Base-by-base conservation (phyloP, 2,888 invertebrate genomes). In the Amaurobius ferox region DNA sequence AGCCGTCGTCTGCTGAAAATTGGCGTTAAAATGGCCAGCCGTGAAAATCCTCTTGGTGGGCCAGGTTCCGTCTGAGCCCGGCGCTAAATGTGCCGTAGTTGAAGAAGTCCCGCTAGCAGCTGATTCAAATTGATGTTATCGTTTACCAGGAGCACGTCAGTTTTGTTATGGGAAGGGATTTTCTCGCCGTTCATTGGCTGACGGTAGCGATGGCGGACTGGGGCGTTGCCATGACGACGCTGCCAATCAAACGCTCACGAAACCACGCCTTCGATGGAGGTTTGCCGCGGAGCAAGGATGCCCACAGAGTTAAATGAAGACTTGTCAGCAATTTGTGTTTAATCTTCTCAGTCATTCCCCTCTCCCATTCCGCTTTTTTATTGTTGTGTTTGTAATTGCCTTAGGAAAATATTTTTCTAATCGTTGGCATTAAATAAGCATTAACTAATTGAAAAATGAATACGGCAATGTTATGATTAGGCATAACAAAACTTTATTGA, bases 121-220 rank as follows among this genome's bases (percentile, higher is more conserved):
- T 86, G 86, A 79, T 79, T 86, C 86, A 86, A 79, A 76, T 86
- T 86, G 86, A 79, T 76, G 79, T 86, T 86, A 86, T 86, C 86
- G 73, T 86, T 79, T 79, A 73, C 86, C 71, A 86, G 74, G 73
- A 78, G 86, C 73, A 78, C 79, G 70, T 79, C 71, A 76, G 76
- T 86, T 83, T 71, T 83, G 71, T 83, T 83, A 71, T 77, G 71
- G 74, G 83, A 83, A 78, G 78, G 64, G 78, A 76, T 86, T 86
- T 79, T 79, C 86, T 55, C 79, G 71, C 76, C 62, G 79, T 71
- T 86, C 62, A 86, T 86, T 86, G 86, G 86, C 79, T 79, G 76
- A 61, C 71, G 86, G 78, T 72, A 79, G 79, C 73, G 48, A 79
- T 39, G 77, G 72, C 79, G 61, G 62, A 29, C 67, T 61, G 77